Base-by-base conservation (phyloP, 92 coral and sea anemone species). In the Palythoa caribaeorum region DNA sequence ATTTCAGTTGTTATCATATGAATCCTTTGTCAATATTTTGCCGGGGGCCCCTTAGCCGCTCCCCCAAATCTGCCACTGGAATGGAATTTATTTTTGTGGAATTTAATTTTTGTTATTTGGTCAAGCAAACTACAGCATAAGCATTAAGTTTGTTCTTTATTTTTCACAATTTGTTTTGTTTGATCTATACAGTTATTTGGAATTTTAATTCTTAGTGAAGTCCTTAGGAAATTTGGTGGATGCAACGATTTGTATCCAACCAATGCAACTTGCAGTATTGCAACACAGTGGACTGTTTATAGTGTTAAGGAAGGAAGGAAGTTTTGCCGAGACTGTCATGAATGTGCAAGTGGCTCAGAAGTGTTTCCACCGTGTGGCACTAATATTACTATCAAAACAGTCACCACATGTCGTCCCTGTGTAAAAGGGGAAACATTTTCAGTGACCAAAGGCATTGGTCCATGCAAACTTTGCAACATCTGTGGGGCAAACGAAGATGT, bases 401-500 rank as follows among this genome's bases (percentile, higher is more conserved):
- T n/a, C 7, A 65, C 75, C 1, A 13, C 13, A 3, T 80, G 85
- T 53, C 7, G 6, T 1, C 11, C 20, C 2, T 80, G 85, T 13
- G 11, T n/a, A n/a, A 65, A 65, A 7, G 85, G 85, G 9, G 9
- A 63, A 36, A 80, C 75, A 12, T 80, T 38, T 52, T 63, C 73
- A 15, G 35, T 15, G 10, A 52, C 16, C 5, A 5, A 9, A 9
- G 39, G 11, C 59, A n/a, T 38, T 21, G 85, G 12, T 7, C 37
- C 85, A 20, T 80, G 85, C 12, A 80, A 65, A 48, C 60, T 47
- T 2, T 80, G 85, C 38, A 80, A 66, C n/a, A 80, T 48, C 9
- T 80, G 85, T 65, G 85, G 75, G 20, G 12, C 65, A 47, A 63
- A 80, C 59, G 40, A 60, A 48, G 1, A 19, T 2, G 5, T 80